phyloP scores from a whole-genome alignment of 2,113 vertebrate species.

The Ammodytes marinus region DNA sequence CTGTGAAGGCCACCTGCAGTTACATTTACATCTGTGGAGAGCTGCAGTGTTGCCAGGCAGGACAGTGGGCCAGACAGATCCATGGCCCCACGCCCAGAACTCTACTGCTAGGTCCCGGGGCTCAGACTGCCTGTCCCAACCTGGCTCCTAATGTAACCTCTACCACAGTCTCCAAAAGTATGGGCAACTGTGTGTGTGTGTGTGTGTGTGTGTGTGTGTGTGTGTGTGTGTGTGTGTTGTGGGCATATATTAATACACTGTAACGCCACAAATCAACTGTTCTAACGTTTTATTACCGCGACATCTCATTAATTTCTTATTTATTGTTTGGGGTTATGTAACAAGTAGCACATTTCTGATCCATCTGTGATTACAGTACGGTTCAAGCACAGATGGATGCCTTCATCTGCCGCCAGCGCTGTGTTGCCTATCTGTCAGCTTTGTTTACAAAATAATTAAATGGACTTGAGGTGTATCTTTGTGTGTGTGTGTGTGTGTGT shows the following conservation, averaged over 20 bases:
- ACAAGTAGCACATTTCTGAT: constrained; percentile 29
- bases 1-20: constrained; percentile 55
- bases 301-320: constrained; percentile 20
- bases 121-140: constrained; percentile 39
- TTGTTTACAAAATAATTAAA: constrained; percentile 36
- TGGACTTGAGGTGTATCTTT: constrained; percentile 32
- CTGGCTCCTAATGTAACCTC: constrained; percentile 44
- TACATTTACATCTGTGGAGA: constrained; percentile 59
- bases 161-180: constrained; percentile 6
- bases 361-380: constrained; percentile 54
- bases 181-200: neutral
- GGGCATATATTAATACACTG: neutral
- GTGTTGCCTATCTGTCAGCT: constrained; percentile 23
- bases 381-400: constrained; percentile 54
- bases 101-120: constrained; percentile 41
- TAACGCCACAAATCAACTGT: neutral
- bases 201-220: neutral
- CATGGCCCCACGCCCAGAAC: constrained; percentile 69
- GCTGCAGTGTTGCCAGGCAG: constrained; percentile 40
- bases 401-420: constrained; percentile 45
- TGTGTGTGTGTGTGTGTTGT: too few relatives aligned
- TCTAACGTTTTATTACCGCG: neutral
- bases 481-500: neutral
- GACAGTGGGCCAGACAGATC: constrained; percentile 64
- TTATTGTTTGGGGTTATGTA: constrained; percentile 32